Evolutionary conservation across 2,797 vertebrate species (phyloP).

Genomic region (Amblyopsis hoosieri): DNA sequence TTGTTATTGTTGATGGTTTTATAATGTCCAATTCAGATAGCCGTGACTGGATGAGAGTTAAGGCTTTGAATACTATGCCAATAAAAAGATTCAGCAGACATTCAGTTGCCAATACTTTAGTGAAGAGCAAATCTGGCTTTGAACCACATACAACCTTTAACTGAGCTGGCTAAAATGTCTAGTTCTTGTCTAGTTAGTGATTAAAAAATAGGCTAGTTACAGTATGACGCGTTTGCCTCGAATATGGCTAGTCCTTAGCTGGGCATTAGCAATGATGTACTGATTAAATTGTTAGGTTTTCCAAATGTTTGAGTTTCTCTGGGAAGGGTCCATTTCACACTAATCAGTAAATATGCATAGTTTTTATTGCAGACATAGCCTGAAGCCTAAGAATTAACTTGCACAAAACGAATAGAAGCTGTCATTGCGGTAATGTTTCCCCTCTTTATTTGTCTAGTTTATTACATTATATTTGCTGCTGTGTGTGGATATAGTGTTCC

Average conservation of each 20-base stretch:
- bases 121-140: slow-evolving; percentile 47
- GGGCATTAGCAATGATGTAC: slow-evolving; percentile 40
- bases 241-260: slow-evolving; percentile 26
- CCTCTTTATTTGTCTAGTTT: slow-evolving; percentile 29
- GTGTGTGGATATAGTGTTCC: slow-evolving; percentile 26
- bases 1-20: slow-evolving; percentile 12
- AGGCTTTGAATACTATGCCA: slow-evolving; percentile 22
- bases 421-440: slow-evolving; percentile 7
- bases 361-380: slow-evolving; percentile 42
- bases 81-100: slow-evolving; percentile 26
- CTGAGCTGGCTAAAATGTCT: slow-evolving; percentile 29
- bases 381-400: slow-evolving; percentile 4
- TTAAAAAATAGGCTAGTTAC: slow-evolving; percentile 35
- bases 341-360: slow-evolving; percentile 21
- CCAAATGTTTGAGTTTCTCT: slow-evolving; percentile 28
- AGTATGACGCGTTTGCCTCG: neutral
- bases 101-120: slow-evolving; percentile 40
- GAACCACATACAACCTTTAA: slow-evolving; percentile 41
- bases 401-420: slow-evolving; percentile 15
- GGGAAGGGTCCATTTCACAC: slow-evolving; percentile 21
- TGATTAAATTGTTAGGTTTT: slow-evolving; percentile 34
- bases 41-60: slow-evolving; percentile 20
- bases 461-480: slow-evolving; percentile 34
- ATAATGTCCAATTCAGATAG: neutral
- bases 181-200: slow-evolving; percentile 47